Evolutionary conservation across 2,888 invertebrate genomes (phyloP).

Genomic region (Eupsilia transversa): DNA sequence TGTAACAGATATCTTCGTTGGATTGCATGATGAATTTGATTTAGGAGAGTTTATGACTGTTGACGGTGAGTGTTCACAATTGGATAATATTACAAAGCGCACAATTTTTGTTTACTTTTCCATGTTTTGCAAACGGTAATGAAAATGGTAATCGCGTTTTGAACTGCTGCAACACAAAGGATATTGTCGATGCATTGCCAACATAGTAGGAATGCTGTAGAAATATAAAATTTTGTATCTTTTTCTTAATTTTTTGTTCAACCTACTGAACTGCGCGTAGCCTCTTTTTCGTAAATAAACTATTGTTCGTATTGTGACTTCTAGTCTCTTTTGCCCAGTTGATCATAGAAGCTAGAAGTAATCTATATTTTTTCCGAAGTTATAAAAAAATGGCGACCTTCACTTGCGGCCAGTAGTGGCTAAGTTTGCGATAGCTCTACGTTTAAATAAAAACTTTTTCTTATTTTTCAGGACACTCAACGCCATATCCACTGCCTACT

Average conservation of each 20-base stretch:
- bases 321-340: not conserved
- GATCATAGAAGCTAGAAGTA: not conserved
- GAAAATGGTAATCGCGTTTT: not conserved
- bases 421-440: not conserved
- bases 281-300: not conserved
- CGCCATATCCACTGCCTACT: slow-evolving; percentile 49
- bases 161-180: not conserved
- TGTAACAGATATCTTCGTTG: slow-evolving; percentile 71
- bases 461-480: slow-evolving; percentile 53
- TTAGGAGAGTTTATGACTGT: slow-evolving; percentile 75
- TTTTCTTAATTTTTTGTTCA: not conserved
- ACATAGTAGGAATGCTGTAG: not conserved
- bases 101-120: not conserved
- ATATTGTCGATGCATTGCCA: not conserved
- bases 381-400: not conserved
- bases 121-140: not conserved
- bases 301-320: not conserved
- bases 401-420: too few relatives aligned
- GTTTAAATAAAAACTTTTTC: not conserved
- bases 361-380: not conserved
- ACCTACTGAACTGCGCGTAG: not conserved
- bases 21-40: slow-evolving; percentile 72
- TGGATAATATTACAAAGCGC: not conserved
- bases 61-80: slow-evolving; percentile 70
- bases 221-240: not conserved